Evolutionary conservation across 1,140 invertebrate species (phyloP).

Genomic region (Tribolium castaneum): DNA sequence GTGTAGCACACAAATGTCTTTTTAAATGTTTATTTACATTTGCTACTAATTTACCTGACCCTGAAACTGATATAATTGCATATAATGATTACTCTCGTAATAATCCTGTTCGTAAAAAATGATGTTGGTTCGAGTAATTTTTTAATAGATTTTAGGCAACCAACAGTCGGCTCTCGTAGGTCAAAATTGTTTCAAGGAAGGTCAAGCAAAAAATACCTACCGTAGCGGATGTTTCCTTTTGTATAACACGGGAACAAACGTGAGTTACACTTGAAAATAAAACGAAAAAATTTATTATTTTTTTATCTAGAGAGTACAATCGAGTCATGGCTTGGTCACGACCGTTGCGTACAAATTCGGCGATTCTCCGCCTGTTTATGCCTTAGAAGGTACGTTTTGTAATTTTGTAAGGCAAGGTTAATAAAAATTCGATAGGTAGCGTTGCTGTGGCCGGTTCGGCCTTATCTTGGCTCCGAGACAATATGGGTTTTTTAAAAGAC

Average conservation of each 20-base stretch:
- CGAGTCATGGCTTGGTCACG: conserved; percentile 90
- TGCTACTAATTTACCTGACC: not conserved
- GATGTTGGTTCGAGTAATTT: not conserved
- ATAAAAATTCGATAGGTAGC: conserved; percentile 72
- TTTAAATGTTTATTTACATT: not conserved
- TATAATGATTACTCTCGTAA: not conserved
- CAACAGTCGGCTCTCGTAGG: conserved; percentile 95
- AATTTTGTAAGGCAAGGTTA: not conserved
- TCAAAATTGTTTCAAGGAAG: conserved; percentile 91
- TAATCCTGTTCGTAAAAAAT: not conserved
- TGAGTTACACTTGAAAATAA: not conserved
- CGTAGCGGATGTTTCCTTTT: conserved; percentile 97
- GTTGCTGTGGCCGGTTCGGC: conserved; percentile 93
- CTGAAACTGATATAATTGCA: not conserved
- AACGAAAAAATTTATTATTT: not conserved
- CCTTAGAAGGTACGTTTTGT: conserved; percentile 78
- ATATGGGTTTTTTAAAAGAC: conserved; percentile 80
- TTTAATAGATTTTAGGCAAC: conserved; percentile 77
- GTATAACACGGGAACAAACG: conserved; percentile 89
- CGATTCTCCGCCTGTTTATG: conserved; percentile 83
- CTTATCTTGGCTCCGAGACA: conserved; percentile 90
- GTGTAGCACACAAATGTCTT: not conserved
- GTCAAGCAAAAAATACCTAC: conserved; percentile 95
- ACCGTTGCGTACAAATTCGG: conserved; percentile 96
- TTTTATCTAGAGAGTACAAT: conserved; percentile 73